Evolutionary conservation across 2,888 invertebrate genomes (phyloP), one percentile per base, ranked within the genome.

Genomic region (Stenolophus ochropezus): DNA sequence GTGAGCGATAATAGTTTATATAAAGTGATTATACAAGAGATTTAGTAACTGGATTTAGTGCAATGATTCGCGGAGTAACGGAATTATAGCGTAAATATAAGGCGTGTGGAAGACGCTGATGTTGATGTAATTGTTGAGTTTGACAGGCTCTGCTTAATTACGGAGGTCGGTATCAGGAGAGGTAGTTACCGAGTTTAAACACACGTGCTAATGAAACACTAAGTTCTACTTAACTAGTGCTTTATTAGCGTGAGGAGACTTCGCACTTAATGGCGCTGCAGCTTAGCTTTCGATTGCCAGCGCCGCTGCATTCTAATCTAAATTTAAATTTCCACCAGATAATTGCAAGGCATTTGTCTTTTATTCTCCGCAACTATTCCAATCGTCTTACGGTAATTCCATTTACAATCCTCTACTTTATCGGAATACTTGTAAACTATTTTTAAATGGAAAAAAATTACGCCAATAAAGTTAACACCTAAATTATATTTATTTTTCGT

Each of bases 141-240:
- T 77, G 58, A 77, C 47, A 61, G 58, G 47, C 58, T 58, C 56
- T 77, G 33, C 77, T 61, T 77, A 77, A 77, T 77, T 77, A 77
- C 16, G 56, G 33, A 42, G 27, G n/a, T 75, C 6, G 75, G 25
- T 75, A 33, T 56, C 75, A 77, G 8, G 61, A 77, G 77, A 77
- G 47, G 77, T 77, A 42, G 77, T 77, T 77, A 33, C 61, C 20
- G 77, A 77, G 77, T 77, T 77, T 77, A 77, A 75, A 77, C 77
- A 77, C 73, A 49, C 47, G 49, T 49, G 73, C 56, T 77, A 77
- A 77, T 77, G 77, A 77, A 77, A 77, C 61, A 61, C 77, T 56
- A 77, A 77, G 56, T 77, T 77, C 47, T 61, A 58, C 58, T 42
- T 61, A 58, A 58, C 58, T 77, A 61, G 61, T 47, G 61, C 77